A percentile compares a stretch with the other conserved stretches of the same genome.
phyloP scores from a whole-genome alignment of 1,140 invertebrate genomes.

The Globodera ellingtonae region DNA sequence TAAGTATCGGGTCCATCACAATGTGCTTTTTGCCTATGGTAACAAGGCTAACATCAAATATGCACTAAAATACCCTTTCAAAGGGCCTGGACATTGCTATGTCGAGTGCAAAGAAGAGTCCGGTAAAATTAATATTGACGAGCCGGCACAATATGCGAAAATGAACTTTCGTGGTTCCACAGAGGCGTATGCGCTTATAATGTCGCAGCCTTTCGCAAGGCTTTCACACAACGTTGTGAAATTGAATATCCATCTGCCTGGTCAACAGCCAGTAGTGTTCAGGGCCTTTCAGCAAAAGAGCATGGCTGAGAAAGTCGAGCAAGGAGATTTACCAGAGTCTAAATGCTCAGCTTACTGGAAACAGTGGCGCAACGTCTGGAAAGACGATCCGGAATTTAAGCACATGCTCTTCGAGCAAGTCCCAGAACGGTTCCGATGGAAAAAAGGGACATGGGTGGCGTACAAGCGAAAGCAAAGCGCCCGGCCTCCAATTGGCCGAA shows the following conservation, averaged over 20 bases:
- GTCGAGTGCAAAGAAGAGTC: too few relatives aligned
- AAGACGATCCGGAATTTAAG: neutral
- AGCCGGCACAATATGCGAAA: slow-evolving; percentile 12
- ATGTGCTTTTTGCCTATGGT: too few relatives aligned
- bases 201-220: neutral
- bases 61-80: too few relatives aligned
- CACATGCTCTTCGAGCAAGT: too few relatives aligned
- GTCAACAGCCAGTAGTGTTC: neutral
- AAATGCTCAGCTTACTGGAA: slow-evolving; percentile 9
- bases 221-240: neutral
- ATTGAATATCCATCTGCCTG: neutral
- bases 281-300: neutral
- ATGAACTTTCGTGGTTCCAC: neutral
- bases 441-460: too few relatives aligned
- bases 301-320: neutral
- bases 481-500: neutral
- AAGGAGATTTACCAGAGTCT: neutral
- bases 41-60: too few relatives aligned
- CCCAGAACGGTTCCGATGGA: too few relatives aligned
- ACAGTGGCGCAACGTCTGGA: neutral
- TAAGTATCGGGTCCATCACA: too few relatives aligned
- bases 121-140: neutral
- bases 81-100: too few relatives aligned
- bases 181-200: neutral
- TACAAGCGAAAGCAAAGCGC: neutral